phyloP scores from a whole-genome alignment of 2,113 vertebrate species.

The Oostethus manadensis region DNA sequence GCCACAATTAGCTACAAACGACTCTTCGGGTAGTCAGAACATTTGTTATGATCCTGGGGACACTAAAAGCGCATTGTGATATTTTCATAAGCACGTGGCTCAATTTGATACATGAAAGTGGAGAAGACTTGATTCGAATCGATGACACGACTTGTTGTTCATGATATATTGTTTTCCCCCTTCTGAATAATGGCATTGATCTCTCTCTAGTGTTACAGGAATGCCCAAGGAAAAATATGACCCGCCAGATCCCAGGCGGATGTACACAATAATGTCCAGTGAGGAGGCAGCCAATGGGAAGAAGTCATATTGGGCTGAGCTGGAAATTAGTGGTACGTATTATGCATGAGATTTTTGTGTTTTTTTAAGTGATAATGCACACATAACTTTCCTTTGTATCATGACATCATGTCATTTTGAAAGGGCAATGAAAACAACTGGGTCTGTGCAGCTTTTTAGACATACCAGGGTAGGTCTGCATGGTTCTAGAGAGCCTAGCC shows the following conservation, averaged over 20 bases:
- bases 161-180: too few relatives aligned
- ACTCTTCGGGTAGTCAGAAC: not conserved
- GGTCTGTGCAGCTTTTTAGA: too few relatives aligned
- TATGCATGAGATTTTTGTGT: not conserved
- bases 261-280: conserved; percentile 98
- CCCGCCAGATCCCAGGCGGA: conserved; percentile 96
- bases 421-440: too few relatives aligned
- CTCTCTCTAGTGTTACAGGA: conserved; percentile 75
- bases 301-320: conserved; percentile 98
- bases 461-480: too few relatives aligned
- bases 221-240: conserved; percentile 99
- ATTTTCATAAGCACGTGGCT: too few relatives aligned
- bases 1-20: not conserved
- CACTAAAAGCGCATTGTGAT: not conserved
- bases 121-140: not conserved
- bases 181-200: not conserved
- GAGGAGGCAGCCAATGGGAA: conserved; percentile 96
- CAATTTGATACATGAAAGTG: too few relatives aligned
- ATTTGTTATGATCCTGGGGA: not conserved
- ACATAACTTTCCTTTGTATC: too few relatives aligned
- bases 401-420: too few relatives aligned
- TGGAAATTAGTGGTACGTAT: conserved; percentile 95
- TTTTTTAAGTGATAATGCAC: not conserved
- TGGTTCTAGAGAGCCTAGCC: too few relatives aligned
- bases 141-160: not conserved